Evolutionary conservation across 2,888 invertebrate species (phyloP), one percentile per base, ranked within the genome.

Genomic region (Cyclophora albipunctata): DNA sequence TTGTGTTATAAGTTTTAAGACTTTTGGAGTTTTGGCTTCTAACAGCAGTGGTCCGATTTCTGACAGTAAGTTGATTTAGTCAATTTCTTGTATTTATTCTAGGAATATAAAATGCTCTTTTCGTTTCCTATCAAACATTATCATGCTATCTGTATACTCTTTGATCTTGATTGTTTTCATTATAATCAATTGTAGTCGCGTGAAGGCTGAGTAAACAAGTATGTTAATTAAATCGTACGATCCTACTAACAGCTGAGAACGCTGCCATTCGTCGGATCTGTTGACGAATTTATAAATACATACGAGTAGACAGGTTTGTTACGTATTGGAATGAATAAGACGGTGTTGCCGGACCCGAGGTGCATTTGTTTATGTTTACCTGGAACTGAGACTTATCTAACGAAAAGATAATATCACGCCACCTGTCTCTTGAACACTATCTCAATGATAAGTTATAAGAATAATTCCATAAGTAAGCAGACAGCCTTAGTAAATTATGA

Each of bases 1-100:
- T 60, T 85, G 87, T 87, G 84, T 82, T 67, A 63, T 85, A 57
- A 84, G 79, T 67, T 66, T 77, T 62, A 79, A 84, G 72, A 76
- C 81, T 62, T 78, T 81, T 66, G 82, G 75, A 74, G 84, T 81
- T 52, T 65, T 76, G 49, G 83, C 84, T 58, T 72, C 78, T 37
- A 81, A 83, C 61, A 75, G 58, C 62, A 82, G 77, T 63, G 78
- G 69, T 58, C 69, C 71, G 57, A 63, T 69, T 56, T 62, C 76
- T 58, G 78, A 73, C 47, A 78, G 88, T 88, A 63, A 86, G 89
- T 86, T 54, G 46, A 46, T 50, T 62, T 37, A 37, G 37, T 37
- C 37, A 37, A 5, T 5, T 37, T 20, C 2, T 37, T 37, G 37
- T 60, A 40, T 52, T 60, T 50, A 58, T 45, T 48, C 48, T 55